Conservation (phyloP, 2,888 invertebrate genomes). For the Temnothorax rugatulus region DNA sequence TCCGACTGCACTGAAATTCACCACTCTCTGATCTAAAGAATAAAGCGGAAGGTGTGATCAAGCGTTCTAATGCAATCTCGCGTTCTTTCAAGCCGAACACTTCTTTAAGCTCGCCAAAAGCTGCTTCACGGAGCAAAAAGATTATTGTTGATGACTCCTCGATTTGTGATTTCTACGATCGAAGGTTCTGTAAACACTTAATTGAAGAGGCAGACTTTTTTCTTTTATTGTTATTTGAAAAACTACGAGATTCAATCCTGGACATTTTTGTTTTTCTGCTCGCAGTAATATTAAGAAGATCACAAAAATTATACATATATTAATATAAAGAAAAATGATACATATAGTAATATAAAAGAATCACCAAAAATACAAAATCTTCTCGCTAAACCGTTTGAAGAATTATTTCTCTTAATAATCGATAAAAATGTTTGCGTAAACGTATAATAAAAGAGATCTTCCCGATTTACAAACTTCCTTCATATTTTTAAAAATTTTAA, state of each 20-base stretch:
- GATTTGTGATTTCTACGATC: constrained; percentile 24
- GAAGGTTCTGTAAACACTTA: neutral
- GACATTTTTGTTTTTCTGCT: neutral
- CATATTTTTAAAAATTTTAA: neutral
- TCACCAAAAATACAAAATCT: neutral
- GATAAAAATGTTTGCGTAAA: neutral
- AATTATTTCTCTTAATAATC: neutral
- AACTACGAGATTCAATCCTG: neutral
- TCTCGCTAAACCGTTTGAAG: neutral
- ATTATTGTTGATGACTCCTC: constrained; percentile 24
- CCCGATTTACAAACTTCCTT: neutral
- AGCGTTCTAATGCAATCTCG: constrained; percentile 36
- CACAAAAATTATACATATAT: neutral
- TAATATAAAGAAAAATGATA: neutral
- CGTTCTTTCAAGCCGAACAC: constrained; percentile 38
- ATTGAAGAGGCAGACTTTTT: neutral
- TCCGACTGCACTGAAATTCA: neutral
- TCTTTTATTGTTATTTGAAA: neutral
- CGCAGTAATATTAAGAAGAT: no score
- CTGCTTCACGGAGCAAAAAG: constrained; percentile 1
- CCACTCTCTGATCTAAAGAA: neutral
- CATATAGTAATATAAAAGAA: neutral
- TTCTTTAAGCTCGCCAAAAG: constrained; percentile 39
- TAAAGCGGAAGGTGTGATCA: constrained; percentile 35
- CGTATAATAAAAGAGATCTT: neutral